These are phyloP conservation scores for Bombus haemorrhoidalis DNA, from an alignment of 1,140 invertebrate species.

Conservation along the genomic window DNA sequence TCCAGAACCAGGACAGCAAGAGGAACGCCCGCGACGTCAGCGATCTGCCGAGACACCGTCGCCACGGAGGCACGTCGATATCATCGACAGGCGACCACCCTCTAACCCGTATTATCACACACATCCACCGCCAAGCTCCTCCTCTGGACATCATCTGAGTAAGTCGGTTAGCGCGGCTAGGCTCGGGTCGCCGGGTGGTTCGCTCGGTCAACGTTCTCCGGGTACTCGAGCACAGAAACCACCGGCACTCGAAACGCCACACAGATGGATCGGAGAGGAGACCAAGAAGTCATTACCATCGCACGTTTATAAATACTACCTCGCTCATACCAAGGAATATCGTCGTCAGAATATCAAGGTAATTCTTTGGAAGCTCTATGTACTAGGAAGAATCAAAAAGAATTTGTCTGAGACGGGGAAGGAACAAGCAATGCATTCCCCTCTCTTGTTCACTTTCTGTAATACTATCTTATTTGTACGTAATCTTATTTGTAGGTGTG, in stretches of 20 bases:
- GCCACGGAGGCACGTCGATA: conserved; percentile 56
- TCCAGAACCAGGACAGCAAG: conserved; percentile 50
- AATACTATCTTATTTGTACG: too few relatives aligned
- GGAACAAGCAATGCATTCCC: too few relatives aligned
- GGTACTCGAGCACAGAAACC: conserved; percentile 68
- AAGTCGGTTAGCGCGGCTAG: conserved; percentile 73
- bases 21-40: conserved; percentile 50
- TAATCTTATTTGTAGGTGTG: too few relatives aligned
- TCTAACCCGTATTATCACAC: conserved; percentile 76
- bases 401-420: too few relatives aligned
- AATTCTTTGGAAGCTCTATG: conserved; percentile 66
- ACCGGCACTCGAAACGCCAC: conserved; percentile 70
- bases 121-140: conserved; percentile 71
- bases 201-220: conserved; percentile 72
- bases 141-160: conserved; percentile 64
- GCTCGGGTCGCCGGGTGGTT: conserved; percentile 75
- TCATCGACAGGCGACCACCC: conserved; percentile 64
- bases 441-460: too few relatives aligned
- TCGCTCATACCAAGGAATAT: conserved; percentile 83
- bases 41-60: conserved; percentile 62
- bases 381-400: too few relatives aligned
- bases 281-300: conserved; percentile 85
- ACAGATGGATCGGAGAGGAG: conserved; percentile 87
- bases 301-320: conserved; percentile 88
- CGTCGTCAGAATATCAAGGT: conserved; percentile 84